Evolutionary conservation across 1,140 invertebrate species (phyloP).

Genomic region (Planococcus citri): DNA sequence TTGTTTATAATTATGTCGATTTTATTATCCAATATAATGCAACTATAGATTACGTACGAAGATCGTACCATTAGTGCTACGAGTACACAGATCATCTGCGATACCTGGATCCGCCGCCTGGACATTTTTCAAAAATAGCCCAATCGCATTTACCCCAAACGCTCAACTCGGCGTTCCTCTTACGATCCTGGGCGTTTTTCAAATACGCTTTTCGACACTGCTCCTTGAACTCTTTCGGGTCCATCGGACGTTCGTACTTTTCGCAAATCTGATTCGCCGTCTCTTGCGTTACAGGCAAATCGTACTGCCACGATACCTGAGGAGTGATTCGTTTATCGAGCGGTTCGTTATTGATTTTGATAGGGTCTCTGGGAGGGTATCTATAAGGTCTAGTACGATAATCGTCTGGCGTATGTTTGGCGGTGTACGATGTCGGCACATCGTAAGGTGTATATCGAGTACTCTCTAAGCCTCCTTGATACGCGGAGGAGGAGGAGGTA

Average conservation of each 20-base stretch:
- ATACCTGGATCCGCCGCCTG: neutral
- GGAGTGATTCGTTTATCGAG: neutral
- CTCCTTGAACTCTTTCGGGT: constrained; percentile 7
- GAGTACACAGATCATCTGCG: neutral
- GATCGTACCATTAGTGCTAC: too few species aligned
- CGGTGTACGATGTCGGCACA: neutral
- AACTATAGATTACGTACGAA: too few species aligned
- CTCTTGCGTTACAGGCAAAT: neutral
- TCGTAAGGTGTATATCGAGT: neutral
- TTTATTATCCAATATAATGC: too few species aligned
- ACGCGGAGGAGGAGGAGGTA: neutral
- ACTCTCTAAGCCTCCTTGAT: neutral
- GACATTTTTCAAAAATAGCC: constrained; percentile 17
- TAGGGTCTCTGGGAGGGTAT: too few species aligned
- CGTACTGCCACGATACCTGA: neutral
- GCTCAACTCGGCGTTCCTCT: constrained; percentile 12
- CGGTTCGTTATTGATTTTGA: neutral
- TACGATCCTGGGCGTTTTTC: neutral
- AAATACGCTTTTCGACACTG: constrained; percentile 1
- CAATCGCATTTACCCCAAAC: neutral
- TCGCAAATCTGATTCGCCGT: neutral
- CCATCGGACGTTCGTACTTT: constrained; percentile 2
- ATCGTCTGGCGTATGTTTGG: neutral
- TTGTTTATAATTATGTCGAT: too few species aligned
- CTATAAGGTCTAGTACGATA: too few species aligned